Evolutionary conservation across 92 coral and sea anemone species (phyloP), one percentile per base, ranked within the genome.

Genomic region (Epizoanthus stellaris): DNA sequence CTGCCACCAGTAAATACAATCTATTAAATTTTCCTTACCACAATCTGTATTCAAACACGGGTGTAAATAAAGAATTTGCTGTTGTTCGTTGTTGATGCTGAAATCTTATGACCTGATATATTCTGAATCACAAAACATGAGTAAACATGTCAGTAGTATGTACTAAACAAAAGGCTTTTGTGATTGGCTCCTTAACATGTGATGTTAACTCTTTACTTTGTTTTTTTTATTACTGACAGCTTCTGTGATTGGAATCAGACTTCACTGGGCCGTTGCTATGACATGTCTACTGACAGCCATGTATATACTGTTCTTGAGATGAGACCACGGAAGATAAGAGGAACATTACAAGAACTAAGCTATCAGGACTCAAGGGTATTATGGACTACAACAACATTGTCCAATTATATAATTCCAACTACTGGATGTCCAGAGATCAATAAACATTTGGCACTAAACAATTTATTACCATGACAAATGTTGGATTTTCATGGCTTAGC

Each of bases 211-310:
- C 56, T 49, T 49, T 49, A 25, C 8, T 75, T 23, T 67, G 23
- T 82, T 5, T 61, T 38, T 39, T 81, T 19, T 67, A 64, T 76
- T 83, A 17, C 19, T 53, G 87, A 10, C 93, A 96, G 99, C 99
- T 82, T 95, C 99, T 73, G 99, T 96, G 63, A 92, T 96, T 88
- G 99, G 99, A 74, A 95, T 96, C 38, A 89, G 99, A 56, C 91
- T 96, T 40, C 99, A 96, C 77, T 96, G 99, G 99, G 94, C 90
- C 38, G 95, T 96, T 58, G 98, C 99, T 61, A 43, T 96, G 57
- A 72, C 97, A 0, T 94, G 99, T 90, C 58, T 95, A 65, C 40
- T 91, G 36, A 96, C 92, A 88, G 93, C 96, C 53, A 74, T 92
- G 25, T 96, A 96, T 67, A 89, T 92, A 84, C 94, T 95, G 73